Evolutionary conservation across 2,797 vertebrate genomes (phyloP), one percentile per base, ranked within the genome.

Genomic region (Vipera latastei): DNA sequence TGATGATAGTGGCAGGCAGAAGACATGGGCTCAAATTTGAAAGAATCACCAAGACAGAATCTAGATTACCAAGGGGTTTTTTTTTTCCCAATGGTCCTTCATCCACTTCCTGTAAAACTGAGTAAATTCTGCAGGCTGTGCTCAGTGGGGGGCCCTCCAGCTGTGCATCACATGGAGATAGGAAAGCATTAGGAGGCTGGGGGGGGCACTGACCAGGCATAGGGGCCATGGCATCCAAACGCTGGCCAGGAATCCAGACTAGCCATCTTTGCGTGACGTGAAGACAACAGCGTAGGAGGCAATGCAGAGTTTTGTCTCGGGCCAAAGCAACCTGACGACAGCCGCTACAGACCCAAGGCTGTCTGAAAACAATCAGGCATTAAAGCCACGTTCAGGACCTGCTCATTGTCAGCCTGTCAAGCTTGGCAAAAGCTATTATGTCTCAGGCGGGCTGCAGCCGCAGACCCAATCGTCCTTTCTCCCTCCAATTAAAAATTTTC

Each of bases 361-460:
- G 94, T 92, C 94, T n/a, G 95, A 44, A 95, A 93, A 13, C 55
- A 88, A 92, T 91, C 57, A 53, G 60, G 90, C 2, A 44, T 90
- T 89, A 86, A 90, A 91, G 90, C 38, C 92, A n/a, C 25, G 63
- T 16, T 59, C 92, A n/a, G 53, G 73, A 96, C 51, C 11, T 65
- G 61, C 69, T 89, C 69, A 89, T 4, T 56, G 83, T 83, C 48
- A 53, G 9, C 22, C 18, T 83, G 93, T 93, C 89, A 94, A 90
- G 90, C 93, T 78, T 65, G 61, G 86, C 61, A 90, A 2, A 38
- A 56, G 48, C 87, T 73, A 94, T 90, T n/a, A 6, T 9, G 55
- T 26, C 91, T 56, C 0, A 0, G 60, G 86, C 53, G 91, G 60
- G 51, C 61, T 63, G 51, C 63, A 20, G 1, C 2, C 32, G 56